A percentile compares a stretch with the other conserved stretches of the same genome.
Evolutionary conservation across 2,888 invertebrate species (phyloP).

Genomic region (Cryptophagus acutangulus): DNA sequence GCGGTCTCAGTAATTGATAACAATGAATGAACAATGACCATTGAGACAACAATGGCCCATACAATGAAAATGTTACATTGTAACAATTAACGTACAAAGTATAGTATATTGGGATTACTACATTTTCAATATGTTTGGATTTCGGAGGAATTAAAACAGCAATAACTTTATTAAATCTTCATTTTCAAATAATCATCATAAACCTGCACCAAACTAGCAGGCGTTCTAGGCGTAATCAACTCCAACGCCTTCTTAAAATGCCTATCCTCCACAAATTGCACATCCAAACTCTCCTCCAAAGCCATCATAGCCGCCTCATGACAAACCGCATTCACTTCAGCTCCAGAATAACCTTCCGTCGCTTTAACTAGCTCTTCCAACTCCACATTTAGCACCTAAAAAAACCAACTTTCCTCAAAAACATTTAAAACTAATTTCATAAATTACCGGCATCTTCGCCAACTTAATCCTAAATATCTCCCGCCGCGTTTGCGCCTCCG

Average conservation of each 20-base stretch:
- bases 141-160: too few species aligned
- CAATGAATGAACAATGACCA: too few species aligned
- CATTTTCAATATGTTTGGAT: too few species aligned
- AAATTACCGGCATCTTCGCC: constrained; percentile 60
- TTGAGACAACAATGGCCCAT: too few species aligned
- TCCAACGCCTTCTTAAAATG: constrained; percentile 73
- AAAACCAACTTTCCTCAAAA: too few species aligned
- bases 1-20: too few species aligned
- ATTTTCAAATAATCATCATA: constrained; percentile 62
- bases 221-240: constrained; percentile 72
- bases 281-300: constrained; percentile 68
- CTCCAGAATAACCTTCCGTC: constrained; percentile 87
- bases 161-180: constrained; percentile 18
- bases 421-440: neutral
- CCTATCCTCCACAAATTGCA: constrained; percentile 55
- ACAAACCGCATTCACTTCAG: constrained; percentile 86
- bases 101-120: too few species aligned
- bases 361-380: constrained; percentile 60
- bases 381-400: constrained; percentile 55
- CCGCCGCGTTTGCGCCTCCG: constrained; percentile 70
- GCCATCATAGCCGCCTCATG: constrained; percentile 87
- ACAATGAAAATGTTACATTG: too few species aligned
- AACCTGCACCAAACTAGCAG: constrained; percentile 61
- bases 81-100: too few species aligned
- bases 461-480: constrained; percentile 81